phyloP scores from a whole-genome alignment of 2,113 vertebrate species.

The Ahaetulla prasina region DNA sequence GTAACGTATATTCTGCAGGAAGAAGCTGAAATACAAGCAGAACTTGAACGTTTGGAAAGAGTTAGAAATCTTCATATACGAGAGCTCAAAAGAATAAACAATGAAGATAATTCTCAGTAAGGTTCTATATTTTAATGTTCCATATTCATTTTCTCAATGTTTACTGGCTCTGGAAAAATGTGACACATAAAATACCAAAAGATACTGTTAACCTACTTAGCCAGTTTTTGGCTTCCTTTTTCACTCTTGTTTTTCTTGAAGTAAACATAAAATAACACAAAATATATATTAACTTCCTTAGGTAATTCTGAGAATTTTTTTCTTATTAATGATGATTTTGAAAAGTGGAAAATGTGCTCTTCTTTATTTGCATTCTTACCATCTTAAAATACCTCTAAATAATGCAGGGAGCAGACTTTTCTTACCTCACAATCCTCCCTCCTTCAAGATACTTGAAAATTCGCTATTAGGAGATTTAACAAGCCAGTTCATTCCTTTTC shows the following conservation, averaged over 20 bases:
- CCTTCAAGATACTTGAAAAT: not conserved
- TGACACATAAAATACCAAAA: not conserved
- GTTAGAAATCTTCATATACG: conserved; percentile 99
- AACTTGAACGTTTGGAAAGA: conserved; percentile 97
- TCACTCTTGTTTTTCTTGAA: not conserved
- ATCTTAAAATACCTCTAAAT: not conserved
- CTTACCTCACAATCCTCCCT: not conserved
- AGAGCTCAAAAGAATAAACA: conserved; percentile 99
- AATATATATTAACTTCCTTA: not conserved
- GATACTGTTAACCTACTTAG: not conserved
- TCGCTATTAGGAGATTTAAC: not conserved
- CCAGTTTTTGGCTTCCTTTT: not conserved
- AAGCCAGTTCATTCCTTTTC: not conserved
- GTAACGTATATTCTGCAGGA: conserved; percentile 81
- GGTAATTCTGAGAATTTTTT: not conserved
- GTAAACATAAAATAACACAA: not conserved
- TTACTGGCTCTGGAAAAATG: conserved; percentile 4
- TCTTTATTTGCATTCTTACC: not conserved
- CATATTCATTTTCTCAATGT: conserved; percentile 14
- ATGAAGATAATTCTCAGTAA: conserved; percentile 99
- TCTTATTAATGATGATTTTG: not conserved
- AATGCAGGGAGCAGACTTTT: not conserved
- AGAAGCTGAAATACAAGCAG: conserved; percentile 99
- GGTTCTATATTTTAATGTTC: conserved; percentile 60
- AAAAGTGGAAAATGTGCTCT: not conserved